These are phyloP conservation scores for Champsocephalus gunnari DNA, from an alignment of 2,797 vertebrate species.

Conservation along the genomic window DNA sequence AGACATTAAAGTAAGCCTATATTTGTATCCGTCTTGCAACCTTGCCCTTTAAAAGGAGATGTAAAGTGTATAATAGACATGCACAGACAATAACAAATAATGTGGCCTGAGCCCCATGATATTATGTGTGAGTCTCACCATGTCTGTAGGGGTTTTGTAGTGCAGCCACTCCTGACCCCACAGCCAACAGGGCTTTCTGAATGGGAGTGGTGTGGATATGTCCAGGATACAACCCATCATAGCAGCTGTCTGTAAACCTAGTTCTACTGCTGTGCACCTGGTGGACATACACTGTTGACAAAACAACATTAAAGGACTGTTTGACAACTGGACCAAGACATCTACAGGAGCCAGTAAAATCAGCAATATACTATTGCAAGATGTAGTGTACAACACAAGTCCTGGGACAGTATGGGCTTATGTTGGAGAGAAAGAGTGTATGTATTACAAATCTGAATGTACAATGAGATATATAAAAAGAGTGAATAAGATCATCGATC, in stretches of 20 bases:
- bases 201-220: conserved; percentile 90
- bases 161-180: conserved; percentile 89
- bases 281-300: conserved; percentile 45
- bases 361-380: neutral
- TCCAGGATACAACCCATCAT: conserved; percentile 86
- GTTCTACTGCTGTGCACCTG: conserved; percentile 47
- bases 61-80: neutral
- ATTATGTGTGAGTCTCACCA: conserved; percentile 82
- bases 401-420: neutral
- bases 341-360: neutral
- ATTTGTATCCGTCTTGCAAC: neutral
- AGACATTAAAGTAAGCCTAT: too few relatives aligned
- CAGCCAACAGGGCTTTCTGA: conserved; percentile 91
- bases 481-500: neutral
- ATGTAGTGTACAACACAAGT: neutral
- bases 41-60: neutral
- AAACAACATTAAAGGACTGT: conserved; percentile 3
- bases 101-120: neutral
- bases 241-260: conserved; percentile 34
- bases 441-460: neutral
- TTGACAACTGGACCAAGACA: neutral
- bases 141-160: conserved; percentile 94
- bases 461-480: neutral
- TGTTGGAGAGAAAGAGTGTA: neutral
- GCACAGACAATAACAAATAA: neutral